phyloP scores from a whole-genome alignment of 2,797 vertebrate genomes.

The Cuculus canorus region DNA sequence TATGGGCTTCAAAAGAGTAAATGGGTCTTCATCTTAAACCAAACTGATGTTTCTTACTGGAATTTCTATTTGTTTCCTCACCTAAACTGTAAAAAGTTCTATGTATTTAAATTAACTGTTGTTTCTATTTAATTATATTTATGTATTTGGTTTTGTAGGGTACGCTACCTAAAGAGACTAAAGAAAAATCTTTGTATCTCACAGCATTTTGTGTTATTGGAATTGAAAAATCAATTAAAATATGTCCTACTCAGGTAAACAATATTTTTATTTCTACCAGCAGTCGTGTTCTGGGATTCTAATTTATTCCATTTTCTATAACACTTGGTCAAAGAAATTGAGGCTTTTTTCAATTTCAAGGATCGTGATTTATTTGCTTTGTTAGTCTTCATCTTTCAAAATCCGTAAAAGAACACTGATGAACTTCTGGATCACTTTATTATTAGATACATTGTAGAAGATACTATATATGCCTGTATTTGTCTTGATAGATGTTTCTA shows the following conservation, averaged over 20 bases:
- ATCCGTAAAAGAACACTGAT: neutral
- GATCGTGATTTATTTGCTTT: neutral
- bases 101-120: neutral
- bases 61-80: neutral
- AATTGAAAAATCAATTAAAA: slow-evolving; percentile 75
- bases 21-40: neutral
- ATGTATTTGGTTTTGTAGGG: slow-evolving; percentile 63
- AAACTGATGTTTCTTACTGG: neutral
- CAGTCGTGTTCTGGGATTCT: rapidly evolving
- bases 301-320: neutral
- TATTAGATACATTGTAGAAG: neutral
- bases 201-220: slow-evolving; percentile 89
- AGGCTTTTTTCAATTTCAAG: neutral
- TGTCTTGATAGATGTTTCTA: neutral
- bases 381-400: neutral
- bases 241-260: slow-evolving; percentile 78
- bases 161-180: slow-evolving; percentile 58
- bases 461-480: rapidly evolving
- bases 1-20: neutral
- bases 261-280: neutral
- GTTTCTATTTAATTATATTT: neutral
- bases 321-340: neutral
- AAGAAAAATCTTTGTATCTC: slow-evolving; percentile 82
- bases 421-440: neutral
- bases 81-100: neutral